A percentile compares a stretch with the other conserved stretches of the same genome.
These are phyloP conservation scores for Apis laboriosa DNA, from an alignment of 1,140 invertebrate species.

Conservation along the genomic window DNA sequence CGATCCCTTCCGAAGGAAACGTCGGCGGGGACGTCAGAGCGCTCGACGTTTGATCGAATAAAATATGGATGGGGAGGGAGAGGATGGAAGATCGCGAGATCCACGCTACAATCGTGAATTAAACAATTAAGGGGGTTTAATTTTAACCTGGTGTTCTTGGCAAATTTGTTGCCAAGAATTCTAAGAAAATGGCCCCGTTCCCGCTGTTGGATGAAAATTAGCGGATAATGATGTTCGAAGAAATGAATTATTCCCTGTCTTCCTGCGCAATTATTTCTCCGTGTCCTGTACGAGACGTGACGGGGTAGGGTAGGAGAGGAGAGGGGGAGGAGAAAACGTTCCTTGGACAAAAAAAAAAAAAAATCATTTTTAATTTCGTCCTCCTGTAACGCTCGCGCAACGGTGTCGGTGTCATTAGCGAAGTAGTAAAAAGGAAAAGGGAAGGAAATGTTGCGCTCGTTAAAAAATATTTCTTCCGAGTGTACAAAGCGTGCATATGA, in stretches of 20 bases:
- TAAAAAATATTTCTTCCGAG: slow-evolving; percentile 54
- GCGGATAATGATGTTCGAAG: slow-evolving; percentile 16
- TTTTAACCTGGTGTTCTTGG: neutral
- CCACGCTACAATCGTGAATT: neutral
- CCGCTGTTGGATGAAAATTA: neutral
- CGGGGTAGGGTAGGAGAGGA: neutral
- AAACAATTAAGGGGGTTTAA: slow-evolving; percentile 3
- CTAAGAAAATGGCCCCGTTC: neutral
- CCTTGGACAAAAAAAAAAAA: slow-evolving; percentile 11
- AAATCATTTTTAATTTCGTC: slow-evolving; percentile 56
- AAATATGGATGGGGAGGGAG: slow-evolving; percentile 8
- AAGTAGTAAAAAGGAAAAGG: slow-evolving; percentile 59
- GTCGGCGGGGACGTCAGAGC: neutral
- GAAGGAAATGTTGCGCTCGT: slow-evolving; percentile 60
- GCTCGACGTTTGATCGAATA: slow-evolving; percentile 30
- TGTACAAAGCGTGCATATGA: slow-evolving; percentile 35
- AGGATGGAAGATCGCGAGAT: neutral
- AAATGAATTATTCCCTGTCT: slow-evolving; percentile 30
- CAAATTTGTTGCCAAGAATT: neutral
- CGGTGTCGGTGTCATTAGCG: slow-evolving; percentile 47
- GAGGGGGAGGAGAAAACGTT: neutral
- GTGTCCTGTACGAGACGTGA: neutral
- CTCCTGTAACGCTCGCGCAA: neutral
- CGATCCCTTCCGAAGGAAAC: slow-evolving; percentile 7
- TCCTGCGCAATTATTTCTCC: slow-evolving; percentile 11